phyloP scores from a whole-genome alignment of 2,888 invertebrate genomes.

The Andrena bucephala region DNA sequence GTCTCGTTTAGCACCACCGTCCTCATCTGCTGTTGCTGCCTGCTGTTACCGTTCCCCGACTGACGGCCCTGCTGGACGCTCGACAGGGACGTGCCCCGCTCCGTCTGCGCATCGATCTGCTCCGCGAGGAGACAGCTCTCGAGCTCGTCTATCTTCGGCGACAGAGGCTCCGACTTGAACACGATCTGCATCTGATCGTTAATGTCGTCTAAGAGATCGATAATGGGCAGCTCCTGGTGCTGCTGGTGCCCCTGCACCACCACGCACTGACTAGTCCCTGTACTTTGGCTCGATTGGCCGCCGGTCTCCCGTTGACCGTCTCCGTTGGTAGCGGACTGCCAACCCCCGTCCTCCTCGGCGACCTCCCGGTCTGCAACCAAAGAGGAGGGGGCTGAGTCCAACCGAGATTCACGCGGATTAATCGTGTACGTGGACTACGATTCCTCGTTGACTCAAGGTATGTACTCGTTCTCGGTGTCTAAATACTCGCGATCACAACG shows the following conservation, averaged over 20 bases:
- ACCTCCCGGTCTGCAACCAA: constrained; percentile 85
- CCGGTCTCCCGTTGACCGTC: constrained; percentile 74
- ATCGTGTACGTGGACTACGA: constrained; percentile 24
- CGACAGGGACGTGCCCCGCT: constrained; percentile 21
- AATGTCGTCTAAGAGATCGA: constrained; percentile 82
- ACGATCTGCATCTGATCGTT: constrained; percentile 80
- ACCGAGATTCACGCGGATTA: constrained; percentile 70
- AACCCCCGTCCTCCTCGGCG: constrained; percentile 85
- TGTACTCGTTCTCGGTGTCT: constrained; percentile 5
- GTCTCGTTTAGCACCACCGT: constrained; percentile 32
- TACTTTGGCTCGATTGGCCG: constrained; percentile 74
- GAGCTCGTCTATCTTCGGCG: constrained; percentile 79
- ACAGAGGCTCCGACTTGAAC: constrained; percentile 81
- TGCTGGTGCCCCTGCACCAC: constrained; percentile 61
- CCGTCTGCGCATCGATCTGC: constrained; percentile 57
- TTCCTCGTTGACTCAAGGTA: constrained; percentile 5
- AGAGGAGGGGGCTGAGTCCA: constrained; percentile 85
- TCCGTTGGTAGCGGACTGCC: constrained; percentile 80
- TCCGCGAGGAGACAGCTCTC: constrained; percentile 76
- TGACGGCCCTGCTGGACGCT: constrained; percentile 37
- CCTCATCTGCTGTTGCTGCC: constrained; percentile 43
- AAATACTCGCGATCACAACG: background rate
- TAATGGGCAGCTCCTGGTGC: constrained; percentile 78
- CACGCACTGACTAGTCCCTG: constrained; percentile 71
- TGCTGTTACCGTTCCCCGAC: constrained; percentile 24